These are phyloP conservation scores for Formica aserva DNA, from an alignment of 2,888 invertebrate species.

Conservation along the genomic window DNA sequence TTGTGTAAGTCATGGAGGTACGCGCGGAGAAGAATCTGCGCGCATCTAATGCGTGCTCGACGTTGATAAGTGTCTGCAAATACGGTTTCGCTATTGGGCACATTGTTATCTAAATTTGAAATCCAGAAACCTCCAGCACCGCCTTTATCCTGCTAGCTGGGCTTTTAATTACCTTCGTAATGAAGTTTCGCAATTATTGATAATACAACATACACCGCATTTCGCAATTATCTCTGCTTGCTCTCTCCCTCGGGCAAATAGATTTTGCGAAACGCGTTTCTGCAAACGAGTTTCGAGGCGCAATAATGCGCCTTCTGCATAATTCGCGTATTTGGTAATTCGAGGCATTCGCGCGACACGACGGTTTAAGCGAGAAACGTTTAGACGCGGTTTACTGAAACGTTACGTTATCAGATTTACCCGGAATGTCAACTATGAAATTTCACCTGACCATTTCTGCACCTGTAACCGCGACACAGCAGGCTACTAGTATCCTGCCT, in stretches of 20 bases:
- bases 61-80: slow-evolving; percentile 57
- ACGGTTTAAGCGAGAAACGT: not conserved
- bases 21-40: not conserved
- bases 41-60: slow-evolving; percentile 39
- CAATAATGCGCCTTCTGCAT: not conserved
- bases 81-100: slow-evolving; percentile 61
- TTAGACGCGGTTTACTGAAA: slow-evolving; percentile 8
- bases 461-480: slow-evolving; percentile 66
- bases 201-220: slow-evolving; percentile 28
- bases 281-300: not conserved
- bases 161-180: slow-evolving; percentile 42
- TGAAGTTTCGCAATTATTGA: slow-evolving; percentile 50
- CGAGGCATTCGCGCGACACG: slow-evolving; percentile 18
- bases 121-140: slow-evolving; percentile 33
- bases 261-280: slow-evolving; percentile 26
- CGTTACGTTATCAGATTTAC: slow-evolving; percentile 33
- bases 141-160: not conserved
- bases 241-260: slow-evolving; percentile 34
- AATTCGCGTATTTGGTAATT: not conserved
- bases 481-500: slow-evolving; percentile 64
- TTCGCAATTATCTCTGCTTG: slow-evolving; percentile 20
- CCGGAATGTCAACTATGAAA: slow-evolving; percentile 62
- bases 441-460: slow-evolving; percentile 68
- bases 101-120: slow-evolving; percentile 58
- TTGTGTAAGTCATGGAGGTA: slow-evolving; percentile 70